Percentiles rank a stretch among this genome's conserved stretches.
Conservation (phyloP, 2,888 invertebrate species). For the Pterostichus madidus region DNA sequence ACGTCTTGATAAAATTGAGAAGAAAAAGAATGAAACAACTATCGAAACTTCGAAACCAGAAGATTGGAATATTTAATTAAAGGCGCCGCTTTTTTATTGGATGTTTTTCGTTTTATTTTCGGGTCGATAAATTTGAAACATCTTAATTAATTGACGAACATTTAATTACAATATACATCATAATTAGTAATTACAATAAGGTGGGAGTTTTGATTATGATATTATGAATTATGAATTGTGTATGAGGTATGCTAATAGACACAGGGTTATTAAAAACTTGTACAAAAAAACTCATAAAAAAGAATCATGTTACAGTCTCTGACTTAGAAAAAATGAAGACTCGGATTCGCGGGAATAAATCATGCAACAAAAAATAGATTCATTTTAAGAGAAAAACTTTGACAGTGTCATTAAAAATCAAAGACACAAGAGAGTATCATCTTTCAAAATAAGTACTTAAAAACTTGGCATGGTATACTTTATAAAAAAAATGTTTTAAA, state of each 20-base stretch:
- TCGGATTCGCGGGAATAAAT: no score
- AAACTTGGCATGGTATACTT: no score
- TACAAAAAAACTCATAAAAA: slow-evolving; percentile 12
- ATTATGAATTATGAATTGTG: slow-evolving; percentile 51
- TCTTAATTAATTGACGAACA: slow-evolving; percentile 63
- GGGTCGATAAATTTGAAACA: slow-evolving; percentile 60
- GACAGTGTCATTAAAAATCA: no score
- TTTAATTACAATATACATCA: slow-evolving; percentile 64
- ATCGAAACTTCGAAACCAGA: slow-evolving; percentile 27
- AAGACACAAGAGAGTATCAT: no score
- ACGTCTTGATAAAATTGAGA: background rate
- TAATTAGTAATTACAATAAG: slow-evolving; percentile 60
- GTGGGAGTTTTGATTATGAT: slow-evolving; percentile 52
- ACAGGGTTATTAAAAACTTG: background rate
- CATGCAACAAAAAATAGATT: background rate
- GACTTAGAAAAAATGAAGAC: no score
- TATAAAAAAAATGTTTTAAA: no score
- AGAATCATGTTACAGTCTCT: background rate
- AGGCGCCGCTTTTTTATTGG: slow-evolving; percentile 51
- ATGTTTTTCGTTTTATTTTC: slow-evolving; percentile 56
- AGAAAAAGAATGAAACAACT: slow-evolving; percentile 5
- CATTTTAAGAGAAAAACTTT: background rate
- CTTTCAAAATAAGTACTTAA: no score
- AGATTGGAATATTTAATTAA: slow-evolving; percentile 57
- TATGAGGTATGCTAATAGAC: slow-evolving; percentile 35